A percentile compares a stretch with the other conserved stretches of the same genome.
phyloP scores from a whole-genome alignment of 1,140 invertebrate genomes.

The Cephus cinctus region DNA sequence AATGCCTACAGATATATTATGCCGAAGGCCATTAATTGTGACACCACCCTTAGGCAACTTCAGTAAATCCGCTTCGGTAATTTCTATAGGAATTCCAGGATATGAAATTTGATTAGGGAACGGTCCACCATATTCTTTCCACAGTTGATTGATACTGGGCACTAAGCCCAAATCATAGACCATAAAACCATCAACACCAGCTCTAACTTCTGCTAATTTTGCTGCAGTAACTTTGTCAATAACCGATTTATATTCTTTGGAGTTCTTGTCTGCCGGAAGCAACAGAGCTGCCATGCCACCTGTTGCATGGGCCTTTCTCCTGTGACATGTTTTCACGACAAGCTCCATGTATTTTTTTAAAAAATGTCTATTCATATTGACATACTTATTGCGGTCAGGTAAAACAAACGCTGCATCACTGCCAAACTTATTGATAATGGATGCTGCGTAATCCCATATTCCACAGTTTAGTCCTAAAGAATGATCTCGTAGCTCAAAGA shows the following conservation, averaged over 20 bases:
- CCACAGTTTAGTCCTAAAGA: slow-evolving; percentile 73
- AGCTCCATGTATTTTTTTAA: slow-evolving; percentile 64
- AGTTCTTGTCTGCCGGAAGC: slow-evolving; percentile 44
- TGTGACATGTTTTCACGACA: slow-evolving; percentile 64
- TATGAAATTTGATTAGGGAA: slow-evolving; percentile 22
- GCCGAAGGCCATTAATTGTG: slow-evolving; percentile 61
- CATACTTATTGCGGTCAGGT: slow-evolving; percentile 69
- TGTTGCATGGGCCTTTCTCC: slow-evolving; percentile 63
- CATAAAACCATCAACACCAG: slow-evolving; percentile 71
- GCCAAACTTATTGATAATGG: slow-evolving; percentile 70
- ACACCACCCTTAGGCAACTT: slow-evolving; percentile 63
- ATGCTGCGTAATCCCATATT: slow-evolving; percentile 76
- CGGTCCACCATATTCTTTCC: slow-evolving; percentile 25
- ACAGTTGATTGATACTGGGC: slow-evolving; percentile 61
- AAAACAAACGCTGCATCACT: slow-evolving; percentile 57
- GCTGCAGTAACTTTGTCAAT: slow-evolving; percentile 53
- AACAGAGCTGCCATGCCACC: slow-evolving; percentile 71
- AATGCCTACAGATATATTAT: slow-evolving; percentile 66
- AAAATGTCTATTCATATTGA: slow-evolving; percentile 66
- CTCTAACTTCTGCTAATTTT: slow-evolving; percentile 61
- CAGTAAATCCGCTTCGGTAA: slow-evolving; percentile 56
- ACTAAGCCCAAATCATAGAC: slow-evolving; percentile 67
- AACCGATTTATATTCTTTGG: slow-evolving; percentile 33
- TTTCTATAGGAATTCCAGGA: slow-evolving; percentile 12
- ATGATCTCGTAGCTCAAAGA: slow-evolving; percentile 67